Percentiles rank a stretch among this genome's conserved stretches.
Evolutionary conservation across 2,113 vertebrate species (phyloP).

Genomic region (Bubo bubo): DNA sequence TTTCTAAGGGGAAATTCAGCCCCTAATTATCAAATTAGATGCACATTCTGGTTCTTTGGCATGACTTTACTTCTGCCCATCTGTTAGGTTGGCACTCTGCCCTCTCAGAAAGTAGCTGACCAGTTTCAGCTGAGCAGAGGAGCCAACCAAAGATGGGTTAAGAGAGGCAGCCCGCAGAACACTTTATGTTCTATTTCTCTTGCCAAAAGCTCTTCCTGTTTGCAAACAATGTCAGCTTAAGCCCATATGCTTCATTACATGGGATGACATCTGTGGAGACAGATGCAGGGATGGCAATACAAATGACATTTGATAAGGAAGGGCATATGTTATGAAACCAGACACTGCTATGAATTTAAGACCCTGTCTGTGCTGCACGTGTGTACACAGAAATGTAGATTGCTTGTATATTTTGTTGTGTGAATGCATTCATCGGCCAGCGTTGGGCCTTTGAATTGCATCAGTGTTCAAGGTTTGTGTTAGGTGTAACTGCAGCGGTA

Average conservation of each 20-base stretch:
- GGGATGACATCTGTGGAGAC: conserved; percentile 65
- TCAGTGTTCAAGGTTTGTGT: background rate
- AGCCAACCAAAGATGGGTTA: conserved; percentile 58
- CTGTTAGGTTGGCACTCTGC: conserved; percentile 51
- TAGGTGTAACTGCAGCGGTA: background rate
- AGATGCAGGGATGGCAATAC: conserved; percentile 63
- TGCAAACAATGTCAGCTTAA: conserved; percentile 67
- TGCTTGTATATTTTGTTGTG: background rate
- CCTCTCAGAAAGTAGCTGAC: conserved; percentile 32
- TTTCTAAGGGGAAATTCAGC: conserved; percentile 52
- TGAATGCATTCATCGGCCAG: background rate
- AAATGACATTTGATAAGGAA: conserved; percentile 67
- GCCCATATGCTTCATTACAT: conserved; percentile 69
- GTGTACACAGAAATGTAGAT: background rate
- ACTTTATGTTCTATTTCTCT: conserved; percentile 24
- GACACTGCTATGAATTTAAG: conserved; percentile 1
- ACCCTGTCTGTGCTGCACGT: background rate
- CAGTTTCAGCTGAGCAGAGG: conserved; percentile 38
- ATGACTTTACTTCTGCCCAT: conserved; percentile 47
- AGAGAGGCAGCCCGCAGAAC: conserved; percentile 43
- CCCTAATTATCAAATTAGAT: conserved; percentile 67
- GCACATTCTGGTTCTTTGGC: conserved; percentile 65
- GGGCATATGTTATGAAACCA: conserved; percentile 68
- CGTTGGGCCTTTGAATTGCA: background rate
- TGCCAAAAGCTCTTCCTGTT: conserved; percentile 67